Evolutionary conservation across 1,140 invertebrate species (phyloP).

Genomic region (Lasioglossum baleicum): DNA sequence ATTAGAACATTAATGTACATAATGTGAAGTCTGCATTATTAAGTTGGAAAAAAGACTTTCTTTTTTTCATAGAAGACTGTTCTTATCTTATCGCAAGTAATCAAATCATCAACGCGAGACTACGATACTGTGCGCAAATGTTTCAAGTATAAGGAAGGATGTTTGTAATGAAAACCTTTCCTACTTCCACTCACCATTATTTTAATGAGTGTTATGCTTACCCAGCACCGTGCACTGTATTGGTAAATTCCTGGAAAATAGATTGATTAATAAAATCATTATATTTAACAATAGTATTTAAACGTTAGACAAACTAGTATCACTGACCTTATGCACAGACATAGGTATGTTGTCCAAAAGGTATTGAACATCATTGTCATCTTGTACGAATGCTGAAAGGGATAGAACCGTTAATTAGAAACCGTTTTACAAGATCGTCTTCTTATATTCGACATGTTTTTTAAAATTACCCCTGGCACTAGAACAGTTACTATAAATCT

Average conservation of each 20-base stretch:
- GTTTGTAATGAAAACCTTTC: conserved; percentile 58
- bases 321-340: conserved; percentile 81
- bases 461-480: no score
- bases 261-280: conserved; percentile 13
- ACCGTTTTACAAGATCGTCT: no score
- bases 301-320: not conserved
- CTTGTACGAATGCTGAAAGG: conserved; percentile 85
- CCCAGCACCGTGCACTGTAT: conserved; percentile 69
- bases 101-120: conserved; percentile 7
- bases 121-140: not conserved
- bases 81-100: not conserved
- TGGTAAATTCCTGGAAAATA: conserved; percentile 68
- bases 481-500: no score
- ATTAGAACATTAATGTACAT: not conserved
- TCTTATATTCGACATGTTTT: no score
- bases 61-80: not conserved
- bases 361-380: conserved; percentile 85
- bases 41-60: not conserved
- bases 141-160: conserved; percentile 19
- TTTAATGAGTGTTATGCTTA: conserved; percentile 66
- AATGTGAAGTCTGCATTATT: not conserved
- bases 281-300: not conserved
- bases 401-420: not conserved
- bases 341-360: conserved; percentile 83
- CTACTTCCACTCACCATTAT: conserved; percentile 65